Conservation (phyloP, 2,888 invertebrate species). For the Perizoma affinitatum region DNA sequence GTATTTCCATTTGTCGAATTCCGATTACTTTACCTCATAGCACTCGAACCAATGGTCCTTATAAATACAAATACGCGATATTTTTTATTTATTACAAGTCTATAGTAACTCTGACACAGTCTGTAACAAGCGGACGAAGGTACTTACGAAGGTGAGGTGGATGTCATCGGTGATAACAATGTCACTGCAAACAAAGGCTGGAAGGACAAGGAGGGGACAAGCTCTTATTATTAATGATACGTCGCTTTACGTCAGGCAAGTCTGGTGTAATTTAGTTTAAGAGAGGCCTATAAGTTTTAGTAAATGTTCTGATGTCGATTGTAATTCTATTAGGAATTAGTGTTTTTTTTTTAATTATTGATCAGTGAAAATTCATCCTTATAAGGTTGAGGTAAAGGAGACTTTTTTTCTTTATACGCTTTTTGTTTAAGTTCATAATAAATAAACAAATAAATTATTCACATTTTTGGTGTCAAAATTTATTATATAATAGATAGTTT, state of each 20-base stretch:
- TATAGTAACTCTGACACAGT: neutral
- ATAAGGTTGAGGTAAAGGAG: too few species aligned
- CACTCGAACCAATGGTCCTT: neutral
- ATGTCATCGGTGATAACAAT: constrained; percentile 28
- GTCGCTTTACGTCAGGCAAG: constrained; percentile 10
- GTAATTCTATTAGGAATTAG: too few species aligned
- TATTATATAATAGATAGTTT: too few species aligned
- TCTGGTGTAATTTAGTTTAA: constrained; percentile 12
- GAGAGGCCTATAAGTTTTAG: neutral
- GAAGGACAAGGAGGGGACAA: constrained; percentile 11
- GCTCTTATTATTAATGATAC: constrained; percentile 26
- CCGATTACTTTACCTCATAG: neutral
- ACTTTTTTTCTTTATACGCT: too few species aligned
- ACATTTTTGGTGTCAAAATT: too few species aligned
- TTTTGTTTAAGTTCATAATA: too few species aligned
- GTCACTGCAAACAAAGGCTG: constrained; percentile 26
- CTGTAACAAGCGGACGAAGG: constrained; percentile 7
- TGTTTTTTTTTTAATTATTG: too few species aligned
- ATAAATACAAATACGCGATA: neutral
- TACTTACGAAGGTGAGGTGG: constrained; percentile 22
- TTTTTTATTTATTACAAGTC: neutral
- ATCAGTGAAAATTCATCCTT: too few species aligned
- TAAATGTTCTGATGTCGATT: too few species aligned
- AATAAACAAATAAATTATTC: too few species aligned
- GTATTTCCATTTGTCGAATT: neutral